Percentiles rank a stretch among this genome's conserved stretches.
phyloP scores from a whole-genome alignment of 2,888 invertebrate species.

The Cylloceria caligata region DNA sequence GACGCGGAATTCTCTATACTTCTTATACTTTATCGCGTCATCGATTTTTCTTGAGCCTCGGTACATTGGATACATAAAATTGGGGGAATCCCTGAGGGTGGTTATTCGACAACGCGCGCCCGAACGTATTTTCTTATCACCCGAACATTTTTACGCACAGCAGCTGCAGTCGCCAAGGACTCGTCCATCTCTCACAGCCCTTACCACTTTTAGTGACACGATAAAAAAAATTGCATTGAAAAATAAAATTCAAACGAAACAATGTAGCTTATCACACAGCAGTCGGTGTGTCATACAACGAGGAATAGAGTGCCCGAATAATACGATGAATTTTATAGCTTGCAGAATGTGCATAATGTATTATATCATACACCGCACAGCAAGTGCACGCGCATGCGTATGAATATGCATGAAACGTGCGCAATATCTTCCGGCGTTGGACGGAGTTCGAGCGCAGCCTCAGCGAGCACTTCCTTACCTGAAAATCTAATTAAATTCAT shows the following conservation, averaged over 20 bases:
- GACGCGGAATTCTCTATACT: conserved; percentile 40
- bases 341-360: conserved; percentile 20
- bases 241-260: background rate
- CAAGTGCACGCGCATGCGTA: conserved; percentile 25
- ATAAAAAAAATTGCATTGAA: background rate
- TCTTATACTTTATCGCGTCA: conserved; percentile 34
- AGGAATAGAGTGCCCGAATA: background rate
- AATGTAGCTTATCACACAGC: background rate
- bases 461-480: conserved; percentile 21
- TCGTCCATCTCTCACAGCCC: background rate
- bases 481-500: conserved; percentile 51
- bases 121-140: conserved; percentile 41
- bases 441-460: background rate
- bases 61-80: conserved; percentile 6
- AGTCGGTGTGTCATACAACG: background rate
- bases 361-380: background rate
- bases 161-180: conserved; percentile 23
- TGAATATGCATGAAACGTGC: conserved; percentile 31
- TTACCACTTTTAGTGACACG: background rate
- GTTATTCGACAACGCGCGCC: conserved; percentile 33
- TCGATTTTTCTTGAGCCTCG: conserved; percentile 42
- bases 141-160: conserved; percentile 31
- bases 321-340: conserved; percentile 32
- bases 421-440: background rate
- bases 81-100: background rate